Base-by-base conservation (phyloP, 2,888 invertebrate genomes). In the Apodemia hepburni region DNA sequence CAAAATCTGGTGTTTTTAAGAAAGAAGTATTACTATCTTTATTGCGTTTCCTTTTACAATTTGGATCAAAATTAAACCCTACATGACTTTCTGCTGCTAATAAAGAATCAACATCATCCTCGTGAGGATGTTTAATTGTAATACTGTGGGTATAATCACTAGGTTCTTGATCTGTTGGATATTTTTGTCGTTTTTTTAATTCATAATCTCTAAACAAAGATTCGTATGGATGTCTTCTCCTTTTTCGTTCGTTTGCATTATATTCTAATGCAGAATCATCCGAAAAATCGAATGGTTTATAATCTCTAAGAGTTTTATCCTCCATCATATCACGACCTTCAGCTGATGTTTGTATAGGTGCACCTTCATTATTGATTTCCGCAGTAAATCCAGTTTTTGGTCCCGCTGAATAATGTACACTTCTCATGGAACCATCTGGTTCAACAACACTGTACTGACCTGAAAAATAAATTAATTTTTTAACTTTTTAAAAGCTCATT, bases 381-480 rank as follows among this genome's bases (percentile, higher is more conserved):
- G 93, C 93, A 71, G 92, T 92, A 69, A 94, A 94, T 35, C 93
- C 93, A 60, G 82, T 85, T 61, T 92, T 85, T 11, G 93, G 92
- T 62, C 93, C 93, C 22, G 93, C 92, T 33, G 93, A 92, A 75
- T 94, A 94, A 70, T 94, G 92, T 33, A 94, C 94, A 49, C 92
- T 89, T 71, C 94, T 86, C 65, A 93, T 85, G 59, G 93, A 91
- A 59, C 95, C 95, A 74, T 95, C 95, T 47, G 95, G 93, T 78
- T 95, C 95, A 60, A 95, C 77, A 22, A 95, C 85, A 71, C 94
- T 95, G 76, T 95, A 95, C 76, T 93, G 93, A 74, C 94, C 92
- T 92, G 77, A 12, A 81, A 80, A 59, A 45, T 62, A 61, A 65
- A 61, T 64, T 27, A 12, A 57, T 17, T 18, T 9, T 18, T 6